Evolutionary conservation across 2,888 invertebrate genomes (phyloP), one percentile per base, ranked within the genome.

Genomic region (Acleris sparsana): DNA sequence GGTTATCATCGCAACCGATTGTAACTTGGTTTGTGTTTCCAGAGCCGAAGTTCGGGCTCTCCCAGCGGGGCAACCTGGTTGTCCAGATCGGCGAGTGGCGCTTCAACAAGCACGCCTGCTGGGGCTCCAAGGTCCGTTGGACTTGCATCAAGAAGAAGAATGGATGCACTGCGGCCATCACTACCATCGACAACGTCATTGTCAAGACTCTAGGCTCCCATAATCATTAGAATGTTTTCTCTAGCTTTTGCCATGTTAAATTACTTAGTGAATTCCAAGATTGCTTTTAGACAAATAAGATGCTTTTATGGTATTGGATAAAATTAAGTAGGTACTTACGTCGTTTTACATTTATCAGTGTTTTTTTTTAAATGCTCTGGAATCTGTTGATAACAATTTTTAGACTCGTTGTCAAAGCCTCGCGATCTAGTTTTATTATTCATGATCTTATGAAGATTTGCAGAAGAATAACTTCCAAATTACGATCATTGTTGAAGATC

Each of bases 101-200:
- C 2, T 92, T 91, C 74, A 90, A 90, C 75, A 90, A 91, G 72
- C 91, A 92, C 71, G 88, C 90, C 1, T 85, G 85, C 62, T 91
- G 90, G 89, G 92, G 92, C 6, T 84, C 89, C 60, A 91, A 90
- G 73, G 84, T 89, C 2, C 87, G 92, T 13, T 92, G 92, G 92
- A 88, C 89, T 0, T 92, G 92, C 73, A 89, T 91, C 73, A 92
- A 92, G 75, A 92, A 91, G 82, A 92, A 90, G 73, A 83, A 74
- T 17, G 91, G 92, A 0, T 92, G 92, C 68, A 89, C 83, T 3
- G 92, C 92, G 4, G 80, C 91, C 43, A 87, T 92, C 60, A 92
- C 92, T 20, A 91, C 92, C 0, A 80, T 89, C 2, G 88, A 92
- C 65, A 90, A 89, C 65, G 84, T 91, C 57, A 92, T 92, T 46